A percentile compares a stretch with the other conserved stretches of the same genome.
Evolutionary conservation across 2,888 invertebrate species (phyloP).

Genomic region (Cosmorhoe ocellata): DNA sequence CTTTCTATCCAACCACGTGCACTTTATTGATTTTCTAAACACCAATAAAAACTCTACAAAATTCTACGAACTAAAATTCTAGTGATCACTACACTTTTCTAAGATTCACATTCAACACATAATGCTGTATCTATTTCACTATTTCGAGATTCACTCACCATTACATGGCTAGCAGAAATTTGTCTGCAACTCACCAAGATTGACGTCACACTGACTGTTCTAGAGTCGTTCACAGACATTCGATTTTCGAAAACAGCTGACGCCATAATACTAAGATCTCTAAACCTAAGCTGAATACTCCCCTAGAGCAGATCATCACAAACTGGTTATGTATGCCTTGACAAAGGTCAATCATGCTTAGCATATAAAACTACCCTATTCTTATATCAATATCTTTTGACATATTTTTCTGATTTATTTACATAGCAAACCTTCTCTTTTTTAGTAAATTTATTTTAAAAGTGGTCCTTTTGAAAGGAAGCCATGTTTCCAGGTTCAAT

Average conservation of each 20-base stretch:
- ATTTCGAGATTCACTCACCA: conserved; percentile 59
- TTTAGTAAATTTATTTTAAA: background rate
- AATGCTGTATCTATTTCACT: conserved; percentile 51
- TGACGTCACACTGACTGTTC: conserved; percentile 66
- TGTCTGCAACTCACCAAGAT: conserved; percentile 58
- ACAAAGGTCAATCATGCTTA: conserved; percentile 39
- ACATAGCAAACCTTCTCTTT: background rate
- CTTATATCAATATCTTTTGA: background rate
- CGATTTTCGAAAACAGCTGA: conserved; percentile 76
- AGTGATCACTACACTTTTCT: conserved; percentile 32
- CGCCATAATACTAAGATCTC: conserved; percentile 50
- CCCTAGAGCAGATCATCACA: conserved; percentile 14
- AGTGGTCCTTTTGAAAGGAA: conserved; percentile 41
- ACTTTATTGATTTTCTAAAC: conserved; percentile 40
- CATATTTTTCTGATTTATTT: background rate
- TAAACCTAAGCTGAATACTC: conserved; percentile 3
- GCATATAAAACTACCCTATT: background rate
- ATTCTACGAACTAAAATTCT: conserved; percentile 6
- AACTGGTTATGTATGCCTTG: conserved; percentile 24
- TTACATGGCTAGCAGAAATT: conserved; percentile 62
- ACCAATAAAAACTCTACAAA: conserved; percentile 8
- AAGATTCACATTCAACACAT: conserved; percentile 49
- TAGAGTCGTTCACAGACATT: conserved; percentile 55
- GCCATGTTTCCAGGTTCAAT: conserved; percentile 52
- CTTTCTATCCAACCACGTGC: conserved; percentile 36